These are phyloP conservation scores for Neolamprologus variostigma DNA, from an alignment of 2,113 vertebrate species.

Conservation along the genomic window DNA sequence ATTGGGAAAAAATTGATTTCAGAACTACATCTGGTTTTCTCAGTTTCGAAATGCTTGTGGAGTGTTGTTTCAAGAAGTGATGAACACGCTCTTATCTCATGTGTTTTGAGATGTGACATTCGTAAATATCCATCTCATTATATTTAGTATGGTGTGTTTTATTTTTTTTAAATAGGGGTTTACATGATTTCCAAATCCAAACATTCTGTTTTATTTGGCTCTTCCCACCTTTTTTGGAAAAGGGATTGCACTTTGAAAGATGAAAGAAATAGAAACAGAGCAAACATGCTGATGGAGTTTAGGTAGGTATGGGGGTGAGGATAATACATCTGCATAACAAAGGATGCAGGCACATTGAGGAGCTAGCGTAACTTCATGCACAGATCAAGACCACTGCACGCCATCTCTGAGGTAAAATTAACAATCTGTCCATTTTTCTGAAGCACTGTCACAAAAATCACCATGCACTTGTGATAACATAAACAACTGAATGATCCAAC, in stretches of 20 bases:
- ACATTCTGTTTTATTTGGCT: not conserved
- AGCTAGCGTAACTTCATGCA: slow-evolving; percentile 46
- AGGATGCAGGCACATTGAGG: slow-evolving; percentile 1
- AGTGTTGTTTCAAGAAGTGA: not conserved
- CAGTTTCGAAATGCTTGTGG: not conserved
- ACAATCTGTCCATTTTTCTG: not conserved
- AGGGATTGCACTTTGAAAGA: not conserved
- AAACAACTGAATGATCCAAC: not conserved
- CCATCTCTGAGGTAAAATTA: not conserved
- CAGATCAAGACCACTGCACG: slow-evolving; percentile 18
- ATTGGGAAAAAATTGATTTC: not conserved
- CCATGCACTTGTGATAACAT: slow-evolving; percentile 45
- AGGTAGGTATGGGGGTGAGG: not conserved
- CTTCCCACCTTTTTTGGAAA: not conserved
- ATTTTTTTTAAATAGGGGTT: not conserved
- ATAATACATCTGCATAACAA: slow-evolving; percentile 2
- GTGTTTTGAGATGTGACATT: not conserved
- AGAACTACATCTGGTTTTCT: not conserved
- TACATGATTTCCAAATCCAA: not conserved
- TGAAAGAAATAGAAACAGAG: slow-evolving; percentile 32
- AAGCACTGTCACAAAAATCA: slow-evolving; percentile 11
- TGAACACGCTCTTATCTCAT: not conserved
- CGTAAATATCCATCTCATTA: not conserved
- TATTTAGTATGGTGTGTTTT: not conserved
- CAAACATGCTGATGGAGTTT: slow-evolving; percentile 39